Conservation (phyloP, 2,797 vertebrate species). For the Tokudaia tokunoshimensis region DNA sequence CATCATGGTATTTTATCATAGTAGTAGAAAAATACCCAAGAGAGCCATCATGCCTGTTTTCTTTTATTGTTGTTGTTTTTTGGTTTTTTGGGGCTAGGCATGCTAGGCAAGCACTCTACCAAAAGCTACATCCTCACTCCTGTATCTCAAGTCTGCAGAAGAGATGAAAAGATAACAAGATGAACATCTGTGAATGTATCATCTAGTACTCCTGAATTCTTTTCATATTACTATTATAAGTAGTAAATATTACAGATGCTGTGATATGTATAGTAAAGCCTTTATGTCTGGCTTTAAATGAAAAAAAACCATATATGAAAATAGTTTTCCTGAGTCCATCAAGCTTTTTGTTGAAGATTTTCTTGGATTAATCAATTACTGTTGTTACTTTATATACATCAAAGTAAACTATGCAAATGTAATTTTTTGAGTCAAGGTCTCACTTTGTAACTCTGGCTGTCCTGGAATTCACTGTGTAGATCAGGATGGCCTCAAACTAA, state of each 20-base stretch:
- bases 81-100: background rate
- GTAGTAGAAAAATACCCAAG: background rate
- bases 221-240: constrained; percentile 41
- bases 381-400: background rate
- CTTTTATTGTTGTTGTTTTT: background rate
- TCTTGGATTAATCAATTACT: constrained; percentile 24
- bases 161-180: constrained; percentile 17
- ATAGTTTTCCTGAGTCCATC: background rate
- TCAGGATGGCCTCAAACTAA: background rate
- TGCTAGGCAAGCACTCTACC: background rate
- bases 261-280: background rate
- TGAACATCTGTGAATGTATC: constrained; percentile 11
- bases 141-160: constrained; percentile 44
- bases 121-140: background rate
- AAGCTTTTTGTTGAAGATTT: background rate
- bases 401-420: constrained; percentile 27
- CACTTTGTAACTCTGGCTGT: background rate
- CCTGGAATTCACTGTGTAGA: background rate
- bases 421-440: background rate
- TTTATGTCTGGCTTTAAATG: background rate
- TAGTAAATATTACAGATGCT: background rate
- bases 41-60: background rate
- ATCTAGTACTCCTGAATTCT: constrained; percentile 52
- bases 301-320: background rate
- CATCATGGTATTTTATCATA: background rate